Conservation (phyloP, 2,797 vertebrate species). For the Pangasius mekongensis region DNA sequence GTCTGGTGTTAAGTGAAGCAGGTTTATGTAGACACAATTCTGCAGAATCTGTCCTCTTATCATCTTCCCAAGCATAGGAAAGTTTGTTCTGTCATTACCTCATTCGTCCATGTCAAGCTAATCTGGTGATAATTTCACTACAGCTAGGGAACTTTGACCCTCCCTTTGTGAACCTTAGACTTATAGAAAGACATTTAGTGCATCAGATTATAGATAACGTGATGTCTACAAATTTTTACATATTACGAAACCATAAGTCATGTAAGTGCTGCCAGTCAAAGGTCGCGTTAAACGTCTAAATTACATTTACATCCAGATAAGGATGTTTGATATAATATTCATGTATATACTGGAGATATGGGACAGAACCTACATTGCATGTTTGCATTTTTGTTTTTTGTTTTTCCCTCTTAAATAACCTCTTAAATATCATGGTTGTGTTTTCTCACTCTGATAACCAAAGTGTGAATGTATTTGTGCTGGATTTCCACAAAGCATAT, state of each 20-base stretch:
- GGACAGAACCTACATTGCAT: not conserved
- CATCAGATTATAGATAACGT: not conserved
- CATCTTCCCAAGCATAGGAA: not conserved
- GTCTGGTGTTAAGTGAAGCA: not conserved
- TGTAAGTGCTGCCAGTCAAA: not conserved
- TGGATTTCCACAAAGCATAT: not conserved
- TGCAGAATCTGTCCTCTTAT: not conserved
- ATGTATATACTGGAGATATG: not conserved
- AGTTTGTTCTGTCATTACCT: not conserved
- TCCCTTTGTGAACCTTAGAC: not conserved
- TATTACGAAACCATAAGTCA: conserved; percentile 3
- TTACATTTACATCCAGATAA: not conserved
- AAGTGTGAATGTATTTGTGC: not conserved
- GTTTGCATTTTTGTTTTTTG: not conserved
- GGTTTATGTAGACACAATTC: not conserved
- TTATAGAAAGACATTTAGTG: not conserved
- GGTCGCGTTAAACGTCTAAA: not conserved
- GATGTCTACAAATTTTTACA: conserved; percentile 18
- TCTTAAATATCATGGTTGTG: not conserved
- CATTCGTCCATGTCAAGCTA: not conserved
- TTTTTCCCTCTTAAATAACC: not conserved
- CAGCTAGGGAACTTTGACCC: not conserved
- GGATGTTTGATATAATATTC: not conserved
- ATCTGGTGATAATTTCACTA: not conserved
- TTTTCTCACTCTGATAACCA: not conserved